Evolutionary conservation across 2,888 invertebrate species (phyloP).

Genomic region (Trachelus stipa): DNA sequence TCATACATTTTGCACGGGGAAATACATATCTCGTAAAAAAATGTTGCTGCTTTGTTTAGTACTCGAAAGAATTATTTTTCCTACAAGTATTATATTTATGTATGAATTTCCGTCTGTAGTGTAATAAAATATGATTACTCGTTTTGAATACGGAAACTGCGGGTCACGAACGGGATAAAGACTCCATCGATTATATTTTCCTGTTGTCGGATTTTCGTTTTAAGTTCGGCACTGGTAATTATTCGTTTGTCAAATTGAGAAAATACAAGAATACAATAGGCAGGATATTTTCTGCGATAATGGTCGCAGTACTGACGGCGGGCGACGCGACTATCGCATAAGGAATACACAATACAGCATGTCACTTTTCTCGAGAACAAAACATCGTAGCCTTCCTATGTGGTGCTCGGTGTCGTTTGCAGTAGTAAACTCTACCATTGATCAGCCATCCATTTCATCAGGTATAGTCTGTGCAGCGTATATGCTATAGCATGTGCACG

Average conservation of each 20-base stretch:
- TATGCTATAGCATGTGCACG: background rate
- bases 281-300: too few relatives aligned
- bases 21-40: background rate
- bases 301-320: background rate
- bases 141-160: background rate
- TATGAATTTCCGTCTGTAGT: background rate
- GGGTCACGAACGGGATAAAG: background rate
- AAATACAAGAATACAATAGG: background rate
- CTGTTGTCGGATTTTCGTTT: background rate
- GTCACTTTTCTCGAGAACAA: background rate
- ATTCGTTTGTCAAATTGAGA: background rate
- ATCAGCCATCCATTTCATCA: background rate
- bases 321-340: background rate
- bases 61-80: background rate
- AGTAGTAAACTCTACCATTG: background rate
- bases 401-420: background rate
- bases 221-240: background rate
- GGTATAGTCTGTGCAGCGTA: background rate
- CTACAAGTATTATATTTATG: background rate
- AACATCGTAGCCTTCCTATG: background rate
- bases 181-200: background rate
- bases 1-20: background rate
- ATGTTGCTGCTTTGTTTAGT: background rate
- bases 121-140: background rate
- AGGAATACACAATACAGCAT: background rate